Conservation (phyloP, 2,113 vertebrate genomes). For the Leucosticte australis region DNA sequence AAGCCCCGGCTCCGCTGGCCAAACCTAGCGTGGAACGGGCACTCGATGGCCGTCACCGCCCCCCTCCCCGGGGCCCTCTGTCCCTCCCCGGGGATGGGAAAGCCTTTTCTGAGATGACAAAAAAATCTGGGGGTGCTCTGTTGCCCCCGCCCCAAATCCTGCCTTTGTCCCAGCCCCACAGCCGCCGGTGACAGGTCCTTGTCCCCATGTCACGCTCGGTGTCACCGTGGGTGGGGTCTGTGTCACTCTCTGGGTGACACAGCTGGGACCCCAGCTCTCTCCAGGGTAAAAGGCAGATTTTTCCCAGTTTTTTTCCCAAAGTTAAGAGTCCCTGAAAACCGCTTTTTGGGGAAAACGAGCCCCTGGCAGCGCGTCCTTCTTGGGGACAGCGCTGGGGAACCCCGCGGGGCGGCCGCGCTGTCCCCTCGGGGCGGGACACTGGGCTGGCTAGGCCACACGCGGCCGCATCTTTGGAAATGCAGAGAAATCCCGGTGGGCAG, state of each 20-base stretch:
- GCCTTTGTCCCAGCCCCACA: background rate
- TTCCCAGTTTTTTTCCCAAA: fast-evolving
- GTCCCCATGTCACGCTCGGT: fast-evolving
- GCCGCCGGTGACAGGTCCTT: fast-evolving
- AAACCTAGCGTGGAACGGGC: no score
- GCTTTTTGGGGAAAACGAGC: background rate
- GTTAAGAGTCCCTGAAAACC: background rate
- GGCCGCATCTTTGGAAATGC: background rate
- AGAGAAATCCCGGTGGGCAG: background rate
- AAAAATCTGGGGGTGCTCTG: fast-evolving
- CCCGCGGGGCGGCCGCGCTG: fast-evolving
- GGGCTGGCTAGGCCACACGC: fast-evolving
- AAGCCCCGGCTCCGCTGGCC: background rate
- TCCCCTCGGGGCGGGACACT: fast-evolving
- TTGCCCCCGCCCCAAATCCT: background rate
- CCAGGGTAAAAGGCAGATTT: background rate
- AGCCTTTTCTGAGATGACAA: background rate
- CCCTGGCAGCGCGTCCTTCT: fast-evolving
- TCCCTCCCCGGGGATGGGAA: background rate
- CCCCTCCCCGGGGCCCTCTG: background rate
- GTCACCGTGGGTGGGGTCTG: background rate
- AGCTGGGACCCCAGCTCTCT: fast-evolving
- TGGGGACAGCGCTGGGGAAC: background rate
- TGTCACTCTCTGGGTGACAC: background rate
- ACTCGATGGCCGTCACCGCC: background rate